Base-by-base conservation (phyloP, 2,888 invertebrate genomes). In the Eupithecia vulgata region DNA sequence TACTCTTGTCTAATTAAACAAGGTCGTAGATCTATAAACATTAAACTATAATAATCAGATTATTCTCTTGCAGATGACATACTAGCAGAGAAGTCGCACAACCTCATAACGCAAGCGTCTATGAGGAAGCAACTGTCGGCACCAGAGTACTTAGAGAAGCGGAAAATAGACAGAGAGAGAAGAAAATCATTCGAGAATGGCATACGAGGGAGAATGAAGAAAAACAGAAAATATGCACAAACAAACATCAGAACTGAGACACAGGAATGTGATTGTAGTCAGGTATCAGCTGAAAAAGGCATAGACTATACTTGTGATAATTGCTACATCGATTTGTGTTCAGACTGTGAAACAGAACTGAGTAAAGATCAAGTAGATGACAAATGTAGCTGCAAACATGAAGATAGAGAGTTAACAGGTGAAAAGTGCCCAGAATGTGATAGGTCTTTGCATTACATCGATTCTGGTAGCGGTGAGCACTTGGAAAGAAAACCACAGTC, bases 141-240 rank as follows among this genome's bases (percentile, higher is more conserved):
- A 0, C 98, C 98, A 0, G 98, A 98, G 81, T 99, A 99, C 89
- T 94, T 98, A 75, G 98, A 99, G 87, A 96, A 97, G 80, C 95
- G 98, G 40, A 97, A 97, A 86, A 95, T 96, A 70, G 97, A 97
- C 81, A 94, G 96, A 67, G 96, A 96, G 68, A 95, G 96, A 82
- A 90, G 96, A 79, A 96, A 96, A 84, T 95, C 96, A 1, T 94
- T 93, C 70, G 96, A 96, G 85, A 95, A 95, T 68, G 95, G 95
- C 65, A 88, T 95, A 62, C 89, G 95, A 81, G 95, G 95, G 15
- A 93, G 96, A 79, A 88, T 96, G 12, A 95, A 96, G 82, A 96
- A 96, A 84, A 93, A 95, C 71, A 95, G 92, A 73, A 93, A 93
- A 82, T 89, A 90, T 70, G 90, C 90, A 8, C 79, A 87, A 4